phyloP scores from a whole-genome alignment of 2,113 vertebrate species.

The Dromiciops gliroides region DNA sequence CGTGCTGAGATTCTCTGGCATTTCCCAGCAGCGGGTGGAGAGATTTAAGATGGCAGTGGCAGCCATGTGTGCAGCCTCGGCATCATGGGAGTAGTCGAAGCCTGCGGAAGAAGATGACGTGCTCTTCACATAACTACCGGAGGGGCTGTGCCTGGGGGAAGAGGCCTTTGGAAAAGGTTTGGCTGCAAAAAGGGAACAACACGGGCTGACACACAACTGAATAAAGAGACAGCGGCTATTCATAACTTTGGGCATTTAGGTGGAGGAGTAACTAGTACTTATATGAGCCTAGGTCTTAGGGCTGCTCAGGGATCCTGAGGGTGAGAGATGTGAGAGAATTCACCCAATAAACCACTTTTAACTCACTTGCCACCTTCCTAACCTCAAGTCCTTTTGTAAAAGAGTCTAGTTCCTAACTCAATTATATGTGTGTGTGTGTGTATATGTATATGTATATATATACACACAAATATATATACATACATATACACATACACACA shows the following conservation, averaged over 20 bases:
- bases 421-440: too few species aligned
- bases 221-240: neutral
- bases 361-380: neutral
- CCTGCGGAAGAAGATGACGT: constrained; percentile 88
- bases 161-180: constrained; percentile 92
- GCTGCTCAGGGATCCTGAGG: accelerated
- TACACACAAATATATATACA: too few species aligned
- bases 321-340: neutral
- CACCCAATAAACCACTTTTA: neutral
- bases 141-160: constrained; percentile 90
- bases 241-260: neutral
- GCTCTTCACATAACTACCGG: constrained; percentile 89
- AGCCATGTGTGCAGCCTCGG: constrained; percentile 98
- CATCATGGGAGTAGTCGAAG: constrained; percentile 96
- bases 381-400: neutral
- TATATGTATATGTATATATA: too few species aligned
- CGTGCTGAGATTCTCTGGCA: constrained; percentile 97
- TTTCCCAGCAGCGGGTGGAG: constrained; percentile 99
- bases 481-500: neutral
- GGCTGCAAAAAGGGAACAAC: constrained; percentile 85
- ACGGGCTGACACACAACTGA: constrained; percentile 24
- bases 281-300: neutral
- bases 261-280: neutral
- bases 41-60: constrained; percentile 98
- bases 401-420: neutral